Evolutionary conservation across 1,140 invertebrate species (phyloP), one percentile per base, ranked within the genome.

Genomic region (Eulimnadia texana): DNA sequence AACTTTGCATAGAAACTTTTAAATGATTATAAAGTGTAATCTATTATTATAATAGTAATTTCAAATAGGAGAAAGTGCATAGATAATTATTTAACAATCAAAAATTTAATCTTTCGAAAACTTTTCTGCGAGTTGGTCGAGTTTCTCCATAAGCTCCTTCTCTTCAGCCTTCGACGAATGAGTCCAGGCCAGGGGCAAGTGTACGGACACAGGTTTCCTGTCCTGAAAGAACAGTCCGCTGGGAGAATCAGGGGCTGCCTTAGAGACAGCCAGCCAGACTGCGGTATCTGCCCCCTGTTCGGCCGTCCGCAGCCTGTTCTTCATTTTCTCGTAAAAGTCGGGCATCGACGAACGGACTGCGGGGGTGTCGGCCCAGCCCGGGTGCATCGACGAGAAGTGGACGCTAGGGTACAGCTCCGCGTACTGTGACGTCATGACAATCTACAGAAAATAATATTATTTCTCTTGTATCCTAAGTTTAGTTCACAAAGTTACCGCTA

Each of bases 311-410:
- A 79, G 68, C 33, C 67, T 66, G 24, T 71, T 68, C 65, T 78
- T 72, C 72, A 77, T 77, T 66, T 72, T 72, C 24, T 70, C 68
- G 65, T 77, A 73, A 64, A 79, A 78, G 47, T 70, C 69, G 1
- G 77, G 77, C 70, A 78, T 74, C 13, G 76, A 69, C 20, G 66
- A 66, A 52, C 69, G 64, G 20, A 79, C 73, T 61, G 72, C 77
- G 58, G 72, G 72, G 20, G 77, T 79, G 62, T 77, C 76, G 6
- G 74, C 74, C 78, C 78, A 79, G 23, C 78, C 78, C 3, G 76
- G 77, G 66, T 79, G 76, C 75, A 77, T 76, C 42, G 68, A 65
- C 22, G 73, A 74, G 66, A 78, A 79, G 61, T 76, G 73, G 49
- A 79, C 67, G 16, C 69, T 69, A 22, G 76, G 73, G 66, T 74